These are phyloP conservation scores for Chelmon rostratus DNA, from an alignment of 2,797 vertebrate species.

Conservation along the genomic window DNA sequence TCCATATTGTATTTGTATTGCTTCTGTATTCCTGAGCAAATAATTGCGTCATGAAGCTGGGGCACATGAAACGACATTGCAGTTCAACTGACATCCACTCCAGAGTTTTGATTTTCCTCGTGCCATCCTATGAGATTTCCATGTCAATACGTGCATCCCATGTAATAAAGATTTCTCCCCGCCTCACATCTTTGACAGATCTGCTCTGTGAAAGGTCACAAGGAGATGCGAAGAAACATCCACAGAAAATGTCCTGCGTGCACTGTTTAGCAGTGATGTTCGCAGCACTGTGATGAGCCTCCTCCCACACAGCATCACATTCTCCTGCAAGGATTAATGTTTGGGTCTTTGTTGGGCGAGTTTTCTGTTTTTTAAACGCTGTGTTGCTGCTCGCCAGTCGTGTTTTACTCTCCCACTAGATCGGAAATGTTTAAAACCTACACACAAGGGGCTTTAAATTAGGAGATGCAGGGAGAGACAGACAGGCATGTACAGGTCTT, in stretches of 20 bases:
- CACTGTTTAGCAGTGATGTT: not conserved
- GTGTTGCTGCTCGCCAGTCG: not conserved
- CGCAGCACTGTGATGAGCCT: not conserved
- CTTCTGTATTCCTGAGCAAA: constrained; percentile 5
- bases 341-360: not conserved
- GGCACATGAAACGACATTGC: not conserved
- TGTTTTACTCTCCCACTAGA: not conserved
- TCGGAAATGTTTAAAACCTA: constrained; percentile 4
- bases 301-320: not conserved
- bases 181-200: constrained; percentile 17
- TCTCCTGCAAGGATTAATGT: constrained; percentile 7
- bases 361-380: not conserved
- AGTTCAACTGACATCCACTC: constrained; percentile 11
- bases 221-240: not conserved
- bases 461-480: not conserved
- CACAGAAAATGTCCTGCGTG: not conserved
- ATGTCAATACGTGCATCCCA: constrained; percentile 17
- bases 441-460: not conserved
- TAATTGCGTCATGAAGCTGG: constrained; percentile 27
- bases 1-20: constrained; percentile 2
- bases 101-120: not conserved
- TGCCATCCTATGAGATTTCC: constrained; percentile 3
- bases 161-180: constrained; percentile 20
- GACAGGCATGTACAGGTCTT: not conserved
- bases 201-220: constrained; percentile 35